A percentile compares a stretch with the other conserved stretches of the same genome.
Evolutionary conservation across 2,797 vertebrate genomes (phyloP).

Genomic region (Cyprinodon diabolis): DNA sequence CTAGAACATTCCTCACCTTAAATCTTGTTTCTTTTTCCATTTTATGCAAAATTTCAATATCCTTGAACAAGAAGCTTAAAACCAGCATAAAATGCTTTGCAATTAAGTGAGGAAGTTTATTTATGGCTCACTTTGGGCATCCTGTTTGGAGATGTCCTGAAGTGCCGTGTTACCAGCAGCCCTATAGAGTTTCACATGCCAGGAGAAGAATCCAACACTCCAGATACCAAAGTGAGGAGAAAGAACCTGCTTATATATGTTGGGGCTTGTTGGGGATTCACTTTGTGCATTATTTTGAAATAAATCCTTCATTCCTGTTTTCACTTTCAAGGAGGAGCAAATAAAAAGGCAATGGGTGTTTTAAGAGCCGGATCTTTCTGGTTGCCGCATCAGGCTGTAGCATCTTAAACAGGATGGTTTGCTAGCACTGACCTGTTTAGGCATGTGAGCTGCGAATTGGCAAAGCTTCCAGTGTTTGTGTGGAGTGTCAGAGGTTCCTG

Average conservation of each 20-base stretch:
- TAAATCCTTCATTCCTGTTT: constrained; percentile 1
- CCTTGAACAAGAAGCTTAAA: not conserved
- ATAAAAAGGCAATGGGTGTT: constrained; percentile 1
- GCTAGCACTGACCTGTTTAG: constrained; percentile 15
- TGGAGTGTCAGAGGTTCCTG: constrained; percentile 4
- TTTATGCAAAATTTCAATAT: not conserved
- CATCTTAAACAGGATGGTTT: constrained; percentile 1
- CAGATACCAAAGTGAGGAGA: not conserved
- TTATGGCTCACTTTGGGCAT: not conserved
- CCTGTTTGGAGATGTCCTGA: not conserved
- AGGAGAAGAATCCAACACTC: not conserved
- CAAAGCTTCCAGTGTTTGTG: not conserved
- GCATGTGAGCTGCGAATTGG: constrained; percentile 10
- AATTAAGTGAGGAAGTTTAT: not conserved
- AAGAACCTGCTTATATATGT: not conserved
- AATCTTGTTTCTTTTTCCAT: not conserved
- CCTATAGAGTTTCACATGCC: not conserved
- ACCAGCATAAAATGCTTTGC: not conserved
- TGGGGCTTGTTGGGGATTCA: constrained; percentile 27
- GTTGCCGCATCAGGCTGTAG: not conserved
- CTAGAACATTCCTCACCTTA: not conserved
- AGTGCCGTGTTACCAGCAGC: not conserved
- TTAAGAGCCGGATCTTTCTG: constrained; percentile 6
- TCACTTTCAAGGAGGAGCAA: constrained; percentile 11
- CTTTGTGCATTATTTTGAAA: constrained; percentile 13